Conservation (phyloP, 1,140 invertebrate species). For the Zaprionus nigranus region DNA sequence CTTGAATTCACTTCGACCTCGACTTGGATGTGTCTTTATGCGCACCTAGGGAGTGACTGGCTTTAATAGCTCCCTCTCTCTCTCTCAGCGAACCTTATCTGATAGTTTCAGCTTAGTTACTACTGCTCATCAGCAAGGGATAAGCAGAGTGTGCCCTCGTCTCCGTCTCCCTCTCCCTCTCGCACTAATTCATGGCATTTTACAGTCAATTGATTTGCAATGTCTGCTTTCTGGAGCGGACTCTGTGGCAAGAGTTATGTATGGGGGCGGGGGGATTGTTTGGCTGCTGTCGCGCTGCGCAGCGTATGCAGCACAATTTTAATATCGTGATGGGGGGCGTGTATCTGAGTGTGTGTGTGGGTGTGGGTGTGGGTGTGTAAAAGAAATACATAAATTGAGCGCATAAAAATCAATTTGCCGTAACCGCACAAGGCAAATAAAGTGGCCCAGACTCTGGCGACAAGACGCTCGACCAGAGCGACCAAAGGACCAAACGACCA, state of each 20-base stretch:
- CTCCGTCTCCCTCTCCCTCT: conserved; percentile 5
- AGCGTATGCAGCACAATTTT: conserved; percentile 32
- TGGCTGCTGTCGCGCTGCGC: conserved; percentile 1
- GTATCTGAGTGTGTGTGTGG: neutral
- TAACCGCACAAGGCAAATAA: conserved; percentile 75
- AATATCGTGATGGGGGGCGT: conserved; percentile 16
- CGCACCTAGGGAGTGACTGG: too few species aligned
- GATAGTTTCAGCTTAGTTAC: neutral
- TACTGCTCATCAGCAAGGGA: neutral
- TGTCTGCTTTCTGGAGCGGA: conserved; percentile 23
- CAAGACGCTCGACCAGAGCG: conserved; percentile 24
- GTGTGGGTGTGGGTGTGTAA: conserved; percentile 21
- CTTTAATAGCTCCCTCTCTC: too few species aligned
- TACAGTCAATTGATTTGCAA: conserved; percentile 70
- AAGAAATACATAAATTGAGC: conserved; percentile 71
- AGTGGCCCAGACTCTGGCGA: conserved; percentile 28
- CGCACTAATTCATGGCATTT: conserved; percentile 58
- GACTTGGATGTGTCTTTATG: neutral
- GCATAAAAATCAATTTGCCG: conserved; percentile 81
- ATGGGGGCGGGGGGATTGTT: neutral
- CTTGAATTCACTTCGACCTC: neutral
- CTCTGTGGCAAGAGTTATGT: conserved; percentile 18
- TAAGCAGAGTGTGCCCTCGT: neutral
- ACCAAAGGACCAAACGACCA: conserved; percentile 12
- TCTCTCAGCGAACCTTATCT: too few species aligned